Conservation (phyloP, 1,140 invertebrate species). For the Littorina saxatilis region DNA sequence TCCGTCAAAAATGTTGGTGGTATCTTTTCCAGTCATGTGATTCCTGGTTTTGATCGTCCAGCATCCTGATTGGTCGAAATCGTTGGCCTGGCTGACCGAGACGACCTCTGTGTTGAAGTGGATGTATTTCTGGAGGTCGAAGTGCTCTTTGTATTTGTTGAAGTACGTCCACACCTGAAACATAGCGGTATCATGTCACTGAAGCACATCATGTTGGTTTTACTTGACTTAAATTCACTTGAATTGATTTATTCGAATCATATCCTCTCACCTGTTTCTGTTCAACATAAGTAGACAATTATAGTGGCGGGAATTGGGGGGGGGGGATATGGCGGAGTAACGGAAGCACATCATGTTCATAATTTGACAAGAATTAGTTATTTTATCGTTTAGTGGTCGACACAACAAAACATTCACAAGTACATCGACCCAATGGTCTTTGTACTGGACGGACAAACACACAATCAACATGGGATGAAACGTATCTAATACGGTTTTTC, state of each 20-base stretch:
- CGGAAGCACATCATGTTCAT: neutral
- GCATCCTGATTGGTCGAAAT: constrained; percentile 49
- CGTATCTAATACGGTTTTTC: too few species aligned
- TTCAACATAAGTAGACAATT: too few species aligned
- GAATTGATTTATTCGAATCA: neutral
- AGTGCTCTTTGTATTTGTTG: constrained; percentile 74
- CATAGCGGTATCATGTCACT: neutral
- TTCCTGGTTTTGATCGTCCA: constrained; percentile 53
- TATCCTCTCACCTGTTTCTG: neutral
- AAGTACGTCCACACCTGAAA: constrained; percentile 73
- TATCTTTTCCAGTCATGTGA: constrained; percentile 26
- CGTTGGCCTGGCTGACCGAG: constrained; percentile 24
- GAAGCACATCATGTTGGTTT: neutral
- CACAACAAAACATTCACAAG: too few species aligned
- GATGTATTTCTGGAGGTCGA: constrained; percentile 71
- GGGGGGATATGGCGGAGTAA: neutral
- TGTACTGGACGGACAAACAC: too few species aligned
- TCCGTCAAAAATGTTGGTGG: constrained; percentile 62
- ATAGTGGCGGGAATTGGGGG: too few species aligned
- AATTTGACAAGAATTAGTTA: too few species aligned
- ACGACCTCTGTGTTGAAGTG: constrained; percentile 57
- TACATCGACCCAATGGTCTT: too few species aligned
- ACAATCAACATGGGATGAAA: too few species aligned
- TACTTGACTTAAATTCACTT: neutral
- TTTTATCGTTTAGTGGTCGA: too few species aligned